Percentiles rank a stretch among this genome's conserved stretches.
Conservation (phyloP, 2,888 invertebrate genomes). For the Mythimna albipuncta region DNA sequence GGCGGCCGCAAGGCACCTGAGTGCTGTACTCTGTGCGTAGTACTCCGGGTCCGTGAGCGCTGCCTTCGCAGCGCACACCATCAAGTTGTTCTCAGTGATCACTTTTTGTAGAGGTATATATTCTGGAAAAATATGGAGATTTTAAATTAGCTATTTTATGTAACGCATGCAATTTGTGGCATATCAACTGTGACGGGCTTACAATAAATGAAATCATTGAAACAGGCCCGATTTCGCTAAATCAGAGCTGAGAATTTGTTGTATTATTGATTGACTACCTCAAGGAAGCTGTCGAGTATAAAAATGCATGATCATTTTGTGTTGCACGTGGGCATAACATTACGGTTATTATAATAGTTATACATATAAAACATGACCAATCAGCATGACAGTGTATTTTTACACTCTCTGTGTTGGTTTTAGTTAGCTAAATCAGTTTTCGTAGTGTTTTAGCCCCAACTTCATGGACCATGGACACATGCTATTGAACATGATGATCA, state of each 20-base stretch:
- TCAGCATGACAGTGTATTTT: slow-evolving; percentile 6
- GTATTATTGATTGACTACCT: too few relatives aligned
- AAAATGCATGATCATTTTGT: neutral
- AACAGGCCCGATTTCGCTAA: too few relatives aligned
- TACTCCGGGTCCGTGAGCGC: slow-evolving; percentile 64
- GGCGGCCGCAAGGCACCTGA: slow-evolving; percentile 68
- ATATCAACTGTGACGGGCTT: too few relatives aligned
- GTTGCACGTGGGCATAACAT: neutral
- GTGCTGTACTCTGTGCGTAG: slow-evolving; percentile 68
- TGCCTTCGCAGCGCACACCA: slow-evolving; percentile 62
- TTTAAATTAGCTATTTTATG: neutral
- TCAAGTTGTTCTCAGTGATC: slow-evolving; percentile 63
- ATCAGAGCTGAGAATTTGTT: too few relatives aligned
- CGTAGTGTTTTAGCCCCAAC: neutral
- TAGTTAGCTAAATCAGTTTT: neutral
- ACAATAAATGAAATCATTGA: too few relatives aligned
- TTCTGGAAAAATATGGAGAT: slow-evolving; percentile 55
- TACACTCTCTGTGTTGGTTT: neutral
- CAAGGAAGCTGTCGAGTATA: too few relatives aligned
- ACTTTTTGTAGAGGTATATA: slow-evolving; percentile 69
- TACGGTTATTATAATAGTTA: too few relatives aligned
- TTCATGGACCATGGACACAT: neutral
- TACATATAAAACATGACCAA: too few relatives aligned
- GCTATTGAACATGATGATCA: neutral
- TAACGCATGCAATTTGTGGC: too few relatives aligned